Base-by-base conservation (phyloP, 2,113 vertebrate genomes). In the Dissostichus mawsoni region DNA sequence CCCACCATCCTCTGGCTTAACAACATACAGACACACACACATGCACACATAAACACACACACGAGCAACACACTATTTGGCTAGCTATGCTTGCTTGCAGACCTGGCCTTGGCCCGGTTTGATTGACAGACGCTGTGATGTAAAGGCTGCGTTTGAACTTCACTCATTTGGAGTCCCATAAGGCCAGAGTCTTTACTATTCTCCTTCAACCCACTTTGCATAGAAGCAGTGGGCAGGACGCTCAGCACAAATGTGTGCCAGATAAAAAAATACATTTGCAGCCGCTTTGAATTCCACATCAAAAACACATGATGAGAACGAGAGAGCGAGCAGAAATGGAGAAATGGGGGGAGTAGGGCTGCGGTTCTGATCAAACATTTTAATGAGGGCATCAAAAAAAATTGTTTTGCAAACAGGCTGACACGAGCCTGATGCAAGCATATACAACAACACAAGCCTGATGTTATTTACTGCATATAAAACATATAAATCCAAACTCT, bases 61-160 rank as follows among this genome's bases (percentile, higher is more conserved):
- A 58, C 29, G 29, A 29, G 29, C 29, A 29, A 29, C 29, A 29
- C 29, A 29, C 29, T 29, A 29, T 29, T 29, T 29, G 3, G 29
- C 29, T 29, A 29, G 29, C 29, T 29, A 3, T 29, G 29, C 87
- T 74, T 76, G 73, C 74, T 74, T 76, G 73, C 72, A 78, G 82
- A 79, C 71, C 94, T 95, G 87, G 94, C 77, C 13, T 69, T 66
- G 66, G 80, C 41, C 55, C 4, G 56, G 68, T 89, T 88, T 97
- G 97, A 98, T 93, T 98, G 97, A 98, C 97, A 76, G 92, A 83
- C 90, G 92, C 96, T 97, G 94, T 98, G 97, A 98, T 98, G 96
- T 97, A 87, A 93, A 87, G 95, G 94, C 89, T 61, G 92, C 95
- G 96, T 98, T 92, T 98, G 96, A 98, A 99, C 96, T 96, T 96